phyloP scores from a whole-genome alignment of 2,888 invertebrate genomes.

The Drosophila formosana region DNA sequence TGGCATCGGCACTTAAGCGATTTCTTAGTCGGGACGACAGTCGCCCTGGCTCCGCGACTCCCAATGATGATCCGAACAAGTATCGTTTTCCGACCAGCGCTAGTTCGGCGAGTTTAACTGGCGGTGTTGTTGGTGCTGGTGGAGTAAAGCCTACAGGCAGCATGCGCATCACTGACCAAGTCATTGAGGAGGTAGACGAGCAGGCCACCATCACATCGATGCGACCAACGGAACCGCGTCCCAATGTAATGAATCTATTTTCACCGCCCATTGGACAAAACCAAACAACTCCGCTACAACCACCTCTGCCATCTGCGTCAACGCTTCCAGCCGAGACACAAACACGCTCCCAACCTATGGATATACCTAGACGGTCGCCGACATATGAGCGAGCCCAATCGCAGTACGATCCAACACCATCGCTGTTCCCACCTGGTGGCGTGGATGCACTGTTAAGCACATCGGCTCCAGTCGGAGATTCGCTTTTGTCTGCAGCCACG shows the following conservation, averaged over 20 bases:
- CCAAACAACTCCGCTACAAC: conserved; percentile 53
- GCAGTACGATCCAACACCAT: conserved; percentile 65
- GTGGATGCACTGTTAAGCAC: conserved; percentile 83
- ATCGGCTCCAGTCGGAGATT: conserved; percentile 81
- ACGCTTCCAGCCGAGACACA: conserved; percentile 85
- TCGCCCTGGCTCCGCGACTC: conserved; percentile 85
- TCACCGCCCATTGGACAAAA: conserved; percentile 43
- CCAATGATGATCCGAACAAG: conserved; percentile 79
- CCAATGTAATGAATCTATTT: conserved; percentile 89
- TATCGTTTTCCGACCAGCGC: conserved; percentile 84
- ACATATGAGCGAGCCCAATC: conserved; percentile 82
- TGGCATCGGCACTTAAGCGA: conserved; percentile 91
- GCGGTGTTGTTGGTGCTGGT: conserved; percentile 38
- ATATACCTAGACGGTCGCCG: conserved; percentile 86
- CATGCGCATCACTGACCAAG: conserved; percentile 89
- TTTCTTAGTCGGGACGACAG: conserved; percentile 91
- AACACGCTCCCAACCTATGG: conserved; percentile 87
- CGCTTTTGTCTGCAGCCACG: conserved; percentile 61
- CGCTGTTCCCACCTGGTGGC: conserved; percentile 84
- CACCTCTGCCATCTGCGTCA: conserved; percentile 21
- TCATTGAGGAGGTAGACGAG: conserved; percentile 92
- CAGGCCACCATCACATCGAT: conserved; percentile 92
- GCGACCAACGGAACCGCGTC: conserved; percentile 87
- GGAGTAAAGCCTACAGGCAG: conserved; percentile 83
- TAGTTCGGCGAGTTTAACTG: conserved; percentile 82